Conservation (phyloP, 2,888 invertebrate genomes). For the Meta bourneti region DNA sequence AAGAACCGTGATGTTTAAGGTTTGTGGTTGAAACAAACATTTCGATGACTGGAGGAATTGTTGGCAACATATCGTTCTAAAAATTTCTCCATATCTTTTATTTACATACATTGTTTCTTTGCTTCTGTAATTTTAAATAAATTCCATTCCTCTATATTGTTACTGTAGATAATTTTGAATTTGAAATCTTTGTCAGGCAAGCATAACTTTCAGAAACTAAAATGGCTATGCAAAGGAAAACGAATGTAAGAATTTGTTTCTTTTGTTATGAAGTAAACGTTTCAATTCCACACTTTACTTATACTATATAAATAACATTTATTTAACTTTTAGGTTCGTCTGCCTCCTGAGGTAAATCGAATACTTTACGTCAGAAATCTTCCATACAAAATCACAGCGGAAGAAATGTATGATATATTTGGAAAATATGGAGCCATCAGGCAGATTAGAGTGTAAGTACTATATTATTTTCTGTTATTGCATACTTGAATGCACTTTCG, state of each 20-base stretch:
- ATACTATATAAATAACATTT: background rate
- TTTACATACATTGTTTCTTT: background rate
- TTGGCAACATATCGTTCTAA: background rate
- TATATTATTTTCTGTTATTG: background rate
- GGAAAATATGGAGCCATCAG: constrained; percentile 99
- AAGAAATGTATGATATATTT: constrained; percentile 99
- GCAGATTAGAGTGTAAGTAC: constrained; percentile 97
- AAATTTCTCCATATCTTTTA: background rate
- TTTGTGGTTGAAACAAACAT: too few species aligned
- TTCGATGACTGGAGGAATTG: background rate
- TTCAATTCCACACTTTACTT: background rate
- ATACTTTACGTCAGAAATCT: constrained; percentile 97
- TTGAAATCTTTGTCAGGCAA: background rate
- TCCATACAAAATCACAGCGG: constrained; percentile 99
- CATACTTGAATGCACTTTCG: too few species aligned
- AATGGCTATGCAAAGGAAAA: constrained; percentile 73
- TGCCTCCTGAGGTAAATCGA: constrained; percentile 99
- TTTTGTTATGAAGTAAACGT: background rate
- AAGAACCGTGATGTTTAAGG: background rate
- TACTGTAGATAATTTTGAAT: background rate
- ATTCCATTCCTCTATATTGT: background rate
- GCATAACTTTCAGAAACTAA: background rate
- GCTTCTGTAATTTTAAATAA: background rate
- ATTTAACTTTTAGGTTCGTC: constrained; percentile 87
- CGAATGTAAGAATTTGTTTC: constrained; percentile 35